A percentile compares a stretch with the other conserved stretches of the same genome.
Conservation (phyloP, 2,888 invertebrate species). For the Cephus nigrinus region DNA sequence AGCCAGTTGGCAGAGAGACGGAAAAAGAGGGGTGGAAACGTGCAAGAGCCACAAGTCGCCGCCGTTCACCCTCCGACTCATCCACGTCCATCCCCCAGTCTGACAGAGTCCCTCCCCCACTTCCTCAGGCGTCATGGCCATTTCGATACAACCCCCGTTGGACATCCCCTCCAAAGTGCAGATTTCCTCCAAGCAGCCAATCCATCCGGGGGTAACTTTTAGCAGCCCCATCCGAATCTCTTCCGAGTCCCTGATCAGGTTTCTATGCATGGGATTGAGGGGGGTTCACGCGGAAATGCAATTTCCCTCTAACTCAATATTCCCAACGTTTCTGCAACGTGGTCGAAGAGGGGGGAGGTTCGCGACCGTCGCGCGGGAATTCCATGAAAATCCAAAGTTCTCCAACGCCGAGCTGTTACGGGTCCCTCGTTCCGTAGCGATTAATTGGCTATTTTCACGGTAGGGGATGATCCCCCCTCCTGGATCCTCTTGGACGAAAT, state of each 20-base stretch:
- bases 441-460: not conserved
- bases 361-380: not conserved
- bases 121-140: not conserved
- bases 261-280: not conserved
- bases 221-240: not conserved
- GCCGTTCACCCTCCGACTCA: not conserved
- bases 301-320: not conserved
- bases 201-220: not conserved
- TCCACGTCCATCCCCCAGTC: not conserved
- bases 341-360: not conserved
- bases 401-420: not conserved
- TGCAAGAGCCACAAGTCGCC: not conserved
- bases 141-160: not conserved
- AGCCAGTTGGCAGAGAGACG: not conserved
- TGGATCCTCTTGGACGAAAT: not conserved
- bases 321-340: not conserved
- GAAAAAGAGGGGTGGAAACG: not conserved
- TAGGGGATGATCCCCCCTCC: not conserved
- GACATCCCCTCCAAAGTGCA: not conserved
- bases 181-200: not conserved
- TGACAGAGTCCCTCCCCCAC: not conserved
- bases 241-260: not conserved
- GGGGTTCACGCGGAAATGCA: not conserved
- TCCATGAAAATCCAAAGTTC: not conserved
- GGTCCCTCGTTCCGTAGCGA: not conserved